Percentiles rank a stretch among this genome's conserved stretches.
Evolutionary conservation across 2,888 invertebrate species (phyloP).

Genomic region (Idaea aversata): DNA sequence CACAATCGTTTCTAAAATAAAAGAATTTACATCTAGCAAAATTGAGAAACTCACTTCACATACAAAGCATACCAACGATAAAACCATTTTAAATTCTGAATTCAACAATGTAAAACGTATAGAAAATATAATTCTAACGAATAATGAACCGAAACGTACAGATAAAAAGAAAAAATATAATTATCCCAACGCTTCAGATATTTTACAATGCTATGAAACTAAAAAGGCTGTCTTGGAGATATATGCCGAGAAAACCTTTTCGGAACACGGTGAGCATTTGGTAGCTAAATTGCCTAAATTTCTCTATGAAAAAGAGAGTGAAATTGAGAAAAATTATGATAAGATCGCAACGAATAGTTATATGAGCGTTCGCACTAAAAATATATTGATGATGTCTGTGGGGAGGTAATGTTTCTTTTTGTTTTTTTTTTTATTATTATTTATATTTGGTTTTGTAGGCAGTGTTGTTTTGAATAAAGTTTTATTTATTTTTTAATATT

Average conservation of each 20-base stretch:
- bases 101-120: not conserved
- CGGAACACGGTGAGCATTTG: constrained; percentile 40
- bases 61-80: constrained; percentile 7
- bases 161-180: constrained; percentile 13
- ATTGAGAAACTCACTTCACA: constrained; percentile 3
- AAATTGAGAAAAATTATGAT: constrained; percentile 34
- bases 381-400: constrained; percentile 42
- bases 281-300: constrained; percentile 64
- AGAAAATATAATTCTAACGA: not conserved
- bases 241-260: constrained; percentile 51
- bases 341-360: constrained; percentile 31
- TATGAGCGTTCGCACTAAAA: constrained; percentile 33
- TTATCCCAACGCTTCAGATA: constrained; percentile 35
- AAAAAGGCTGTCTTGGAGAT: constrained; percentile 69
- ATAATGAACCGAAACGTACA: constrained; percentile 11
- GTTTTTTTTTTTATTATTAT: constrained; percentile 13
- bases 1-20: constrained; percentile 6
- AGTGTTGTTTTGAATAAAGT: not conserved
- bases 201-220: constrained; percentile 60
- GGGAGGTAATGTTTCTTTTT: constrained; percentile 27
- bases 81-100: constrained; percentile 8
- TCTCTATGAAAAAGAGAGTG: constrained; percentile 44
- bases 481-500: constrained; percentile 6
- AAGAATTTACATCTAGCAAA: not conserved
- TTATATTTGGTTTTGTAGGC: constrained; percentile 3